Conservation (phyloP, 2,113 vertebrate genomes). For the Dicentrarchus labrax region DNA sequence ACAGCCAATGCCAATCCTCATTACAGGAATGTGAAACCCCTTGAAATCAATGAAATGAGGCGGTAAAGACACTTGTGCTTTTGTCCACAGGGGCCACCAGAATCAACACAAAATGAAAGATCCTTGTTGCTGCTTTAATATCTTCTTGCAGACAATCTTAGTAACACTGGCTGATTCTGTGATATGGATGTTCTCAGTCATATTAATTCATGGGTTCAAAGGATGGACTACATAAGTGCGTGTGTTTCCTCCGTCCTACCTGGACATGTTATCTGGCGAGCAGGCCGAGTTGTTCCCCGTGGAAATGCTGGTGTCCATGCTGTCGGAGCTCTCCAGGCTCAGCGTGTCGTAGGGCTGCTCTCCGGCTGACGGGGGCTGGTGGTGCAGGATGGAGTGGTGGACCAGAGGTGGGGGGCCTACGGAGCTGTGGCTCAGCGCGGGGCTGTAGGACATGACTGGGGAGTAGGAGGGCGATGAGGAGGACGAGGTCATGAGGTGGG, state of each 20-base stretch:
- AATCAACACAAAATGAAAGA: too few species aligned
- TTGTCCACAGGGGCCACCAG: too few species aligned
- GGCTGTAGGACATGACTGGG: slow-evolving; percentile 60
- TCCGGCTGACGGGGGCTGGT: slow-evolving; percentile 87
- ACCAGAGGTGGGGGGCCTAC: slow-evolving; percentile 73
- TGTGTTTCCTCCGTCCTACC: slow-evolving; percentile 72
- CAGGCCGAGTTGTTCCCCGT: slow-evolving; percentile 93
- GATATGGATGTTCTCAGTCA: not conserved
- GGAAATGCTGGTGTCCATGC: slow-evolving; percentile 96
- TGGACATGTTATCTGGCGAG: slow-evolving; percentile 90
- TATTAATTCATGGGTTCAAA: not conserved
- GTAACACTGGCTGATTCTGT: not conserved
- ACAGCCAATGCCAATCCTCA: too few species aligned
- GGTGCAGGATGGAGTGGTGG: slow-evolving; percentile 94
- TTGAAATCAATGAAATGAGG: too few species aligned
- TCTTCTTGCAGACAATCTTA: too few species aligned
- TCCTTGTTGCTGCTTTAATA: too few species aligned
- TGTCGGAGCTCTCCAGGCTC: slow-evolving; percentile 98
- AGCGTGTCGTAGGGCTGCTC: slow-evolving; percentile 93
- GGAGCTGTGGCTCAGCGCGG: slow-evolving; percentile 41
- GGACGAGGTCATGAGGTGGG: slow-evolving; percentile 75
- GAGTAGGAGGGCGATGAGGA: slow-evolving; percentile 66
- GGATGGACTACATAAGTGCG: not conserved
- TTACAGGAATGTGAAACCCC: too few species aligned
- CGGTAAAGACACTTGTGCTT: too few species aligned